Conservation (phyloP, 2,888 invertebrate species). For the Ashinkailepas kermadecensis region DNA sequence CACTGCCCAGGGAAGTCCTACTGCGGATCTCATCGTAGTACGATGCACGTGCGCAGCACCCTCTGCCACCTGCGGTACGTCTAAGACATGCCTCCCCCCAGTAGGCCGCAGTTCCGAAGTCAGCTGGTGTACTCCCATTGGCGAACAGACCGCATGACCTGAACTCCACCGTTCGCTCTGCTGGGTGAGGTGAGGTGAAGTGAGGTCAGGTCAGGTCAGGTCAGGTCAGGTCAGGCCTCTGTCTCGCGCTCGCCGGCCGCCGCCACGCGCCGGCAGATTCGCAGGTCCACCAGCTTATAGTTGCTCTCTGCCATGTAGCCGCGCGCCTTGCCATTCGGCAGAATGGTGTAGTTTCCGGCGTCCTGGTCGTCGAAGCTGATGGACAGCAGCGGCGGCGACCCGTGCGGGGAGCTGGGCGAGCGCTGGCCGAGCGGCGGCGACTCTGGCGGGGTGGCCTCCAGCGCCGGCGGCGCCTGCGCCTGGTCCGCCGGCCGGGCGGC, state of each 20-base stretch:
- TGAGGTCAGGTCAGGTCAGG: background rate
- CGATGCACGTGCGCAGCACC: too few species aligned
- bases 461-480: background rate
- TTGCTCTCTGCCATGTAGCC: background rate
- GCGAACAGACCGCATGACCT: too few species aligned
- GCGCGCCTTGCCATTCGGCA: background rate
- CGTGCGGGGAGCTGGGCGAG: background rate
- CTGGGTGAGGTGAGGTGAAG: background rate
- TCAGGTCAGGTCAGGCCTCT: background rate
- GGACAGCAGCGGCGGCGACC: background rate
- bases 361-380: background rate
- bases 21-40: too few species aligned
- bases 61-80: too few species aligned
- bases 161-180: too few species aligned
- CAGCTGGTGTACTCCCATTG: too few species aligned
- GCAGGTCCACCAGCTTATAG: background rate
- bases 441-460: background rate
- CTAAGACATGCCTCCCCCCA: too few species aligned
- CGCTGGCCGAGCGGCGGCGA: background rate
- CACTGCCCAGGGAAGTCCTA: too few species aligned
- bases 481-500: background rate
- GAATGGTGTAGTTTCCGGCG: background rate
- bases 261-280: background rate
- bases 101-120: too few species aligned
- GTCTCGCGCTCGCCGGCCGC: background rate